Conservation (phyloP, 1,140 invertebrate species). For the Arion vulgaris region DNA sequence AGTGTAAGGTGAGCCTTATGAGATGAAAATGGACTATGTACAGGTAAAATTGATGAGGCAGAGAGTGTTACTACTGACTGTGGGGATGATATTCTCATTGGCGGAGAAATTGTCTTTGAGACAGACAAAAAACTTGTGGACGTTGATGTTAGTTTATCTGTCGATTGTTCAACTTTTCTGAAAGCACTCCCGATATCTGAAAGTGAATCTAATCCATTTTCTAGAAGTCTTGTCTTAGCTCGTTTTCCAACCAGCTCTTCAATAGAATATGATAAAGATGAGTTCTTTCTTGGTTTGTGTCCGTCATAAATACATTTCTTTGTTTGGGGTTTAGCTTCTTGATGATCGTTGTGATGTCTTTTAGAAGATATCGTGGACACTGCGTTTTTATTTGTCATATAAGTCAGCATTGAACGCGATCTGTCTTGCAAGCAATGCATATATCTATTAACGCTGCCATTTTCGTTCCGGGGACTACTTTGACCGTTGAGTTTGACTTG, state of each 20-base stretch:
- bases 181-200: conserved; percentile 59
- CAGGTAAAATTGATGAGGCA: not conserved
- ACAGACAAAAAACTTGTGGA: not conserved
- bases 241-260: conserved; percentile 22
- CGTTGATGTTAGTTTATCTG: not conserved
- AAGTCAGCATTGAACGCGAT: not conserved
- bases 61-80: conserved; percentile 26
- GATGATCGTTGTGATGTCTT: not conserved
- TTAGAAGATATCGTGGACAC: not conserved
- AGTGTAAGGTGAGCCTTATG: not conserved
- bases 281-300: not conserved
- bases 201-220: conserved; percentile 1
- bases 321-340: not conserved
- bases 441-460: not conserved
- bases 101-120: conserved; percentile 15
- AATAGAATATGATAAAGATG: conserved; percentile 18
- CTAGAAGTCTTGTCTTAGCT: not conserved
- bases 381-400: conserved; percentile 24
- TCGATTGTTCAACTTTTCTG: conserved; percentile 63
- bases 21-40: too few relatives aligned
- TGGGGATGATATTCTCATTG: conserved; percentile 26
- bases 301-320: not conserved
- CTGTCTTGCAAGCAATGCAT: not conserved
- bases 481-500: not conserved
- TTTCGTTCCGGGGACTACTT: not conserved